These are phyloP conservation scores for Silurus asotus DNA, from an alignment of 2,113 vertebrate species.

Conservation along the genomic window DNA sequence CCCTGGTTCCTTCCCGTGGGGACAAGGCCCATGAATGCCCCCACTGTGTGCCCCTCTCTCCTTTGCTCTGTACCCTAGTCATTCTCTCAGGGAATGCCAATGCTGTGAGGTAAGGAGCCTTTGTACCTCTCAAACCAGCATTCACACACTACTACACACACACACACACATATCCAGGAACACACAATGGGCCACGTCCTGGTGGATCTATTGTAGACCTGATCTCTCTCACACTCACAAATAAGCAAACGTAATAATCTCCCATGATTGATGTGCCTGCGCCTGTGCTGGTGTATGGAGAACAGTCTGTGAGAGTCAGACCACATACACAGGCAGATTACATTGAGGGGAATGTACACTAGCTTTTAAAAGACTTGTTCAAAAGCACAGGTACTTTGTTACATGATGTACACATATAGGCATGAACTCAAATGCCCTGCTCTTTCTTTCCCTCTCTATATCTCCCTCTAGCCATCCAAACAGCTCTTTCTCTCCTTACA, in stretches of 20 bases:
- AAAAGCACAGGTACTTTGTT: constrained; percentile 73
- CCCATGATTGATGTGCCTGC: constrained; percentile 34
- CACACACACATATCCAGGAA: constrained; percentile 36
- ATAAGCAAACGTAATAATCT: constrained; percentile 53
- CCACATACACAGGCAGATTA: constrained; percentile 19
- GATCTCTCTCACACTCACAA: constrained; percentile 53
- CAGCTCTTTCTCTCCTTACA: constrained; percentile 8
- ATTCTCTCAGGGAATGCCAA: constrained; percentile 58
- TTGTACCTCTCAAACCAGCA: constrained; percentile 57
- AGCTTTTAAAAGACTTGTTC: constrained; percentile 60
- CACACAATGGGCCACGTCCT: constrained; percentile 39
- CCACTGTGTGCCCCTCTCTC: constrained; percentile 52
- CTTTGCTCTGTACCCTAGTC: constrained; percentile 44
- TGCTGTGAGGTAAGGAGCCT: constrained; percentile 57
- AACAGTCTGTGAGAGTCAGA: constrained; percentile 17
- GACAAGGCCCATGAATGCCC: constrained; percentile 50
- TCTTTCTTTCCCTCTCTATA: not conserved
- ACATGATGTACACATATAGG: constrained; percentile 61
- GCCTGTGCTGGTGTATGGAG: constrained; percentile 2
- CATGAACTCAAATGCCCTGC: constrained; percentile 47
- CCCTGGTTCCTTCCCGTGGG: constrained; percentile 53
- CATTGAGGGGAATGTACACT: constrained; percentile 21
- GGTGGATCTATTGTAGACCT: constrained; percentile 52
- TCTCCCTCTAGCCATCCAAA: not conserved
- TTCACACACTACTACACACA: constrained; percentile 39